Base-by-base conservation (phyloP, 2,888 invertebrate species). In the Chrysina gloriosa region DNA sequence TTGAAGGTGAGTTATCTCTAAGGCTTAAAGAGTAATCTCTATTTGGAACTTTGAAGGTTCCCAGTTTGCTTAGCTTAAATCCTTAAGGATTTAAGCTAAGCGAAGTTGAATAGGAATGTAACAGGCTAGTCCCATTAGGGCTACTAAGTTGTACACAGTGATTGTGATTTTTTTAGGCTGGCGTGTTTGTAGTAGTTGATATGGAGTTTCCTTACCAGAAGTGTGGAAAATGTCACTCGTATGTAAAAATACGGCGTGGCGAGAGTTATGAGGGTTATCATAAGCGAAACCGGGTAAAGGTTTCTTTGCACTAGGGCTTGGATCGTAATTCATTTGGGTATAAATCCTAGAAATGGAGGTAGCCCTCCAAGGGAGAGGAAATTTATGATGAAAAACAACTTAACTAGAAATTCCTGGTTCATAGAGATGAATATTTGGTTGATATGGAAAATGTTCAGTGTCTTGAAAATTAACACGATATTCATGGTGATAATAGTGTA, bases 41-140 rank as follows among this genome's bases (percentile, higher is more conserved):
- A 86, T 86, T 84, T 79, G 84, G 81, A 88, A 85, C 86, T 88
- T 88, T 88, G 87, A 88, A 88, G 86, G 87, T 82, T 88, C 85
- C 84, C 84, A 87, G 87, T 87, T 87, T 87, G 68, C 66, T 86
- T 86, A 86, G 86, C 86, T 86, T 86, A 86, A 86, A 87, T 84
- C 83, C 85, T 86, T 86, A n/a, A n/a, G n/a, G n/a, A n/a, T n/a
- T n/a, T n/a, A n/a, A n/a, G n/a, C 83, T 68, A 67, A 19, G 5
- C 6, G 25, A 69, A 58, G 54, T 72, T 65, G 63, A 73, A 58
- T 34, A 67, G 11, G 23, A 64, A 23, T 45, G 71, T 73, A 69
- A 14, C 72, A 21, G 47, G 80, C 73, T 77, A 82, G 70, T 1
- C 80, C 78, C 70, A 75, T 75, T 36, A 76, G 69, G 3, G 77